Base-by-base conservation (phyloP, 2,888 invertebrate species). In the Melanotus villosus region DNA sequence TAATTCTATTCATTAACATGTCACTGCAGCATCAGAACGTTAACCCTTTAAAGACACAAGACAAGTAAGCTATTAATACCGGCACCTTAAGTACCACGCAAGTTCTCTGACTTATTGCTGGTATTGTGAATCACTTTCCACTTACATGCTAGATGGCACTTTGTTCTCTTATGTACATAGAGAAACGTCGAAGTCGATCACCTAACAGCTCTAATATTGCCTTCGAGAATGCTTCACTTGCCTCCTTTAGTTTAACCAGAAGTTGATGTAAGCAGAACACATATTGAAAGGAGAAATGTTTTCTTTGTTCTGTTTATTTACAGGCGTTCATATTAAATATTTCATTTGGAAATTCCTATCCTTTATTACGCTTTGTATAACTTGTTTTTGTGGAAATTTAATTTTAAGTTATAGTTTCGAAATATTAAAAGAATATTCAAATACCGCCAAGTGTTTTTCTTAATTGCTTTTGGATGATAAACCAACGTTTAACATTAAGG, bases 81-180 rank as follows among this genome's bases (percentile, higher is more conserved):
- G 21, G 9, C 16, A 45, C 21, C 18, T 12, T 19, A 45, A 45
- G 21, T 10, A 21, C 14, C 38, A 21, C 45, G 38, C 57, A 58
- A 58, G 41, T 38, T 58, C 41, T 14, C 38, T 58, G 57, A 38
- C 57, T 58, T 58, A 58, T 58, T 58, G 57, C 41, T 58, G n/a
- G 12, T 38, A 12, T 38, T 38, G 14, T 38, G 12, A 38, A 26
- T 26, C 26, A 12, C 38, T 38, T 38, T 38, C 38, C 38, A 12
- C 38, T 38, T 12, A 12, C 38, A 38, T 38, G 14, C 10, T 38
- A 38, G 14, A 38, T 38, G 10, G 38, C 38, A 12, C 38, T 38
- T 38, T 38, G 38, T 38, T 38, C 38, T 38, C 10, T 14, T 10
- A 12, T 26, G 26, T 12, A 38, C 38, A 38, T 14, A 38, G 5